These are phyloP conservation scores for Andrena minutula DNA, from an alignment of 2,888 invertebrate species.

Conservation along the genomic window DNA sequence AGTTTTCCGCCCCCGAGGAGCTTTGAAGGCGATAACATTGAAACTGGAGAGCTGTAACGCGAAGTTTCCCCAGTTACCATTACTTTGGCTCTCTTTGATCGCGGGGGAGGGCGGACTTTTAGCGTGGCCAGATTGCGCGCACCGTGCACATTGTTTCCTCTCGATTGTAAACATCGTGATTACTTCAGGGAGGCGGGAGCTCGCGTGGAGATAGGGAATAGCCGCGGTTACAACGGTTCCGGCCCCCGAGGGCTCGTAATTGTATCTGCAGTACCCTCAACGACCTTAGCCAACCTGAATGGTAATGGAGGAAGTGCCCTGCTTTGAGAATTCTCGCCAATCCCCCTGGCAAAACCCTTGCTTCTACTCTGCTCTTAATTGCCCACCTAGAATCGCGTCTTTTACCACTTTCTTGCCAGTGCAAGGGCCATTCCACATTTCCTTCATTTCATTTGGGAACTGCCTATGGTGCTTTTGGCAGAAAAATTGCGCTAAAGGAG, in stretches of 20 bases:
- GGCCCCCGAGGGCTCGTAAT: slow-evolving; percentile 21
- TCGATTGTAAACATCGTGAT: background rate
- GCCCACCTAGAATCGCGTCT: no score
- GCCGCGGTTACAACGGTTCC: background rate
- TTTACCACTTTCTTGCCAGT: no score
- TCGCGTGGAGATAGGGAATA: background rate
- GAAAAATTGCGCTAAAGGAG: no score
- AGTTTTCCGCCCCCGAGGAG: background rate
- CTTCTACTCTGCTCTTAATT: no score
- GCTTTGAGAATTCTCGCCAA: slow-evolving; percentile 18
- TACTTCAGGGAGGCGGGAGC: background rate
- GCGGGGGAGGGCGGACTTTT: background rate
- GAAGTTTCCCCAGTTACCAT: background rate
- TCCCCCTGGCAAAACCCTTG: background rate
- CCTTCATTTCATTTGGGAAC: no score
- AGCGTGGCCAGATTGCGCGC: background rate
- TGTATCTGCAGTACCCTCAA: background rate
- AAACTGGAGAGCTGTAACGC: background rate
- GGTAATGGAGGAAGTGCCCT: background rate
- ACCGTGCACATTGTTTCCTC: background rate
- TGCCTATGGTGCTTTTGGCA: no score
- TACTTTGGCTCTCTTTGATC: background rate
- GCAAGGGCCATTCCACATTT: no score
- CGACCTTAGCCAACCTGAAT: background rate
- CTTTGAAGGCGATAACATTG: no score